These are phyloP conservation scores for Tragopan temminckii DNA, from an alignment of 2,797 vertebrate species.

Conservation along the genomic window DNA sequence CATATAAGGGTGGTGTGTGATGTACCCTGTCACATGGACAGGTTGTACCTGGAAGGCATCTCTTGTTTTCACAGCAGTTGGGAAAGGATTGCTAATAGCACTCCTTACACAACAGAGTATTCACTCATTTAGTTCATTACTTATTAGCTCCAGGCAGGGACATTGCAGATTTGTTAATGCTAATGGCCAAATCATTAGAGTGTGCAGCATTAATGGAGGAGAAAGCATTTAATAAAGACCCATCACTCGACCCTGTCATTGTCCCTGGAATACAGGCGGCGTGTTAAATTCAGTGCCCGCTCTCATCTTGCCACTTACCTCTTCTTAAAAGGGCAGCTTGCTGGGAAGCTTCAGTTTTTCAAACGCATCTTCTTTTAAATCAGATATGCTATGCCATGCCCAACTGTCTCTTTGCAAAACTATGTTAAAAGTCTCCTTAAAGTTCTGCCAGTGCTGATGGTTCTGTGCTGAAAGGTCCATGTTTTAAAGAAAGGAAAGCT, in stretches of 20 bases:
- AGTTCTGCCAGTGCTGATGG: not conserved
- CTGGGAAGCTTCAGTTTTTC: constrained; percentile 14
- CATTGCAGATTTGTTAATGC: constrained; percentile 72
- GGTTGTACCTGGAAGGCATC: constrained; percentile 74
- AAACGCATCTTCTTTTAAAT: not conserved
- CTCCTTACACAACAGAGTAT: constrained; percentile 74
- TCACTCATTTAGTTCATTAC: constrained; percentile 78
- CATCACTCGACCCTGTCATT: constrained; percentile 34
- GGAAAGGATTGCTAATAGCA: constrained; percentile 72
- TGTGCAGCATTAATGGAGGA: constrained; percentile 68
- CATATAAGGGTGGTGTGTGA: constrained; percentile 17
- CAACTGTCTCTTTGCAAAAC: not conserved
- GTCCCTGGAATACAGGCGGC: constrained; percentile 16
- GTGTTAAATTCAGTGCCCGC: constrained; percentile 21
- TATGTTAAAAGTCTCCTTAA: not conserved
- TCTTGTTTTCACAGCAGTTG: constrained; percentile 71
- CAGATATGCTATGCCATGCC: not conserved
- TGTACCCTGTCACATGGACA: constrained; percentile 29
- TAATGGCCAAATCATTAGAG: constrained; percentile 70
- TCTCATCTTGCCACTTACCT: not conserved
- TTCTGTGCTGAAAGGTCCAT: not conserved
- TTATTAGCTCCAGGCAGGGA: constrained; percentile 78
- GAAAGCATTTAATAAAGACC: constrained; percentile 74
- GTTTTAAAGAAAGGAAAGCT: not conserved
- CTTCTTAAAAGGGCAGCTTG: constrained; percentile 23